Evolutionary conservation across 2,797 vertebrate genomes (phyloP).

Genomic region (Taenioides sp.): DNA sequence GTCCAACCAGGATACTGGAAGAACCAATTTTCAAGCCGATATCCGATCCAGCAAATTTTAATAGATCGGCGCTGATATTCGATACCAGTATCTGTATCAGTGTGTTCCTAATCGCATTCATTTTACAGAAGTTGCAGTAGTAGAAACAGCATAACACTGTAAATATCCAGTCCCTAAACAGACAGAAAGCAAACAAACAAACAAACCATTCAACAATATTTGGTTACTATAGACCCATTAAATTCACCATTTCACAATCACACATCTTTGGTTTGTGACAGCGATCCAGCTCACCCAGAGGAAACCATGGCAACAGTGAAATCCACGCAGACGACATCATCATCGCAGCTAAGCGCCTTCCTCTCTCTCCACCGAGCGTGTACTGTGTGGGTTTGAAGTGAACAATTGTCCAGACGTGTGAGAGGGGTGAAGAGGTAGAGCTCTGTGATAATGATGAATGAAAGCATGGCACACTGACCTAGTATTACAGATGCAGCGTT

Average conservation of each 20-base stretch:
- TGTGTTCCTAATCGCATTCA: neutral
- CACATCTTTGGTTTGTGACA: neutral
- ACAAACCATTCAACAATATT: neutral
- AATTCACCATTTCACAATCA: neutral
- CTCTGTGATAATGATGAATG: slow-evolving; percentile 65
- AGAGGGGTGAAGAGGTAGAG: slow-evolving; percentile 40
- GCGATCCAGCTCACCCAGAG: neutral
- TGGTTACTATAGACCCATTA: neutral
- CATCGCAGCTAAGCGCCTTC: slow-evolving; percentile 1
- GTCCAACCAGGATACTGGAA: too few species aligned
- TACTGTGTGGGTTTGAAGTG: slow-evolving; percentile 11
- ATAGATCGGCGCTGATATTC: too few species aligned
- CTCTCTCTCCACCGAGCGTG: neutral
- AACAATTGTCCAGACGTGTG: slow-evolving; percentile 28
- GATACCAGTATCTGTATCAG: too few species aligned
- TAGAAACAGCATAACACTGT: neutral
- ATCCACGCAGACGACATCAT: slow-evolving; percentile 1
- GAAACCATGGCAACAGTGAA: slow-evolving; percentile 4
- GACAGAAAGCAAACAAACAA: neutral
- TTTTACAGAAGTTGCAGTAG: neutral
- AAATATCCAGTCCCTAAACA: neutral
- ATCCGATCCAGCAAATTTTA: too few species aligned
- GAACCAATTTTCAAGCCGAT: too few species aligned
- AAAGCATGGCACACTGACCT: slow-evolving; percentile 81
- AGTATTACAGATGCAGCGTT: slow-evolving; percentile 63